Percentiles rank a stretch among this genome's conserved stretches.
phyloP scores from a whole-genome alignment of 2,797 vertebrate species.

The Thaleichthys pacificus region DNA sequence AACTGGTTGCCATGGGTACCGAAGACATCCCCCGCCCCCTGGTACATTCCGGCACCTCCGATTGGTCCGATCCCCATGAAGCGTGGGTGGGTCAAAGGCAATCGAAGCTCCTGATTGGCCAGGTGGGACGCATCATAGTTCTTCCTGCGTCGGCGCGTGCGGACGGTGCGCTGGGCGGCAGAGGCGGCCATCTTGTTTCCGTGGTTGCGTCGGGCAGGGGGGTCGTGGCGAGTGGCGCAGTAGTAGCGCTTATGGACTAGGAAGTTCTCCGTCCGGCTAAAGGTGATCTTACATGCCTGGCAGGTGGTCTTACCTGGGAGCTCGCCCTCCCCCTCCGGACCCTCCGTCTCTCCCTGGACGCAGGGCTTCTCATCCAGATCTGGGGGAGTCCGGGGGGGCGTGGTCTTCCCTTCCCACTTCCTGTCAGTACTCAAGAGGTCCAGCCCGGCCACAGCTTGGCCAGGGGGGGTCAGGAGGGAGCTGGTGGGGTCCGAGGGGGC shows the following conservation, averaged over 20 bases:
- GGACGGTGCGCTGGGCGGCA: conserved; percentile 79
- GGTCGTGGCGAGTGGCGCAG: conserved; percentile 85
- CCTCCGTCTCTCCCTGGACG: conserved; percentile 73
- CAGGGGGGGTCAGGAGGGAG: conserved; percentile 57
- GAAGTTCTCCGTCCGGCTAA: conserved; percentile 84
- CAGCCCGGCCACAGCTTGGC: conserved; percentile 73
- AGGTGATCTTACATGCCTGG: conserved; percentile 87
- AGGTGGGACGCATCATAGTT: conserved; percentile 78
- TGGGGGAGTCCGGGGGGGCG: conserved; percentile 63
- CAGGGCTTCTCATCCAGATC: conserved; percentile 67
- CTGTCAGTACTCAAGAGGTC: conserved; percentile 75
- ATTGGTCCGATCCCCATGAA: conserved; percentile 78
- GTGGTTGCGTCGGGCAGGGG: conserved; percentile 77
- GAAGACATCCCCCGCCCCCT: conserved; percentile 75
- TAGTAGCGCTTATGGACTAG: conserved; percentile 91
- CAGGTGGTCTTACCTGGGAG: conserved; percentile 84
- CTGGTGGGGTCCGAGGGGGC: conserved; percentile 68
- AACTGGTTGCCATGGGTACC: conserved; percentile 71
- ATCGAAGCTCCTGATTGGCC: conserved; percentile 71
- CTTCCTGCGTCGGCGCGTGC: conserved; percentile 83
- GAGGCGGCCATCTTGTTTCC: conserved; percentile 78
- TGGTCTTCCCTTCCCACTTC: conserved; percentile 64
- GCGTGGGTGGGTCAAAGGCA: conserved; percentile 73
- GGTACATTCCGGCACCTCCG: conserved; percentile 78
- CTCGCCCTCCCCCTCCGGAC: conserved; percentile 78